A percentile compares a stretch with the other conserved stretches of the same genome.
phyloP scores from a whole-genome alignment of 2,888 invertebrate species.

The Incurvaria masculella region DNA sequence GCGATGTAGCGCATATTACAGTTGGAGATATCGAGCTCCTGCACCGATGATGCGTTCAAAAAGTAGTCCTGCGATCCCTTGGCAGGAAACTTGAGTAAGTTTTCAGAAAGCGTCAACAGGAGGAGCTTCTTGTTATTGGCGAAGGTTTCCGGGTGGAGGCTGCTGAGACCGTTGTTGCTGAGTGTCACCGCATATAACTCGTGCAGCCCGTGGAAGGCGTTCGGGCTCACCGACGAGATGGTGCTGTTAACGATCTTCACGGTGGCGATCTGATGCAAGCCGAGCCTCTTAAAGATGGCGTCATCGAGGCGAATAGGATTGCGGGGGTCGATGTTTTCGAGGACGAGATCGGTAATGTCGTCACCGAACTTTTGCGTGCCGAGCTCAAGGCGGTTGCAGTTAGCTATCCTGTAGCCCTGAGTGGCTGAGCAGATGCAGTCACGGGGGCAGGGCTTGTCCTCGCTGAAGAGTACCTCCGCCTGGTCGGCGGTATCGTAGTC shows the following conservation, averaged over 20 bases:
- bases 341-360: conserved; percentile 63
- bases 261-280: conserved; percentile 63
- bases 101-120: conserved; percentile 64
- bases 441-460: conserved; percentile 57
- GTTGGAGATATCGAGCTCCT: conserved; percentile 68
- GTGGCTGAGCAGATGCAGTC: conserved; percentile 61
- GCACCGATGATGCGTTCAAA: conserved; percentile 60
- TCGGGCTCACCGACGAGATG: conserved; percentile 62
- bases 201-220: conserved; percentile 66
- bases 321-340: conserved; percentile 59
- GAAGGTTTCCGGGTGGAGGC: conserved; percentile 68
- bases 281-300: conserved; percentile 59
- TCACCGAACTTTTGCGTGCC: conserved; percentile 65
- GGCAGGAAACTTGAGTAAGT: conserved; percentile 55
- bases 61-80: conserved; percentile 45
- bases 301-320: conserved; percentile 59
- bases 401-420: conserved; percentile 60
- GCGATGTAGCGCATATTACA: conserved; percentile 66
- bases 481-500: conserved; percentile 45
- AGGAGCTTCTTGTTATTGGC: conserved; percentile 62
- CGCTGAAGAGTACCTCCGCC: conserved; percentile 43
- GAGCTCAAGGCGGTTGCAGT: conserved; percentile 65
- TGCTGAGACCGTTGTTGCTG: conserved; percentile 63
- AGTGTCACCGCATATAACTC: conserved; percentile 67
- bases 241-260: conserved; percentile 68